These are phyloP conservation scores for Latrodectus geometricus DNA, from an alignment of 1,140 invertebrate species.

Conservation along the genomic window DNA sequence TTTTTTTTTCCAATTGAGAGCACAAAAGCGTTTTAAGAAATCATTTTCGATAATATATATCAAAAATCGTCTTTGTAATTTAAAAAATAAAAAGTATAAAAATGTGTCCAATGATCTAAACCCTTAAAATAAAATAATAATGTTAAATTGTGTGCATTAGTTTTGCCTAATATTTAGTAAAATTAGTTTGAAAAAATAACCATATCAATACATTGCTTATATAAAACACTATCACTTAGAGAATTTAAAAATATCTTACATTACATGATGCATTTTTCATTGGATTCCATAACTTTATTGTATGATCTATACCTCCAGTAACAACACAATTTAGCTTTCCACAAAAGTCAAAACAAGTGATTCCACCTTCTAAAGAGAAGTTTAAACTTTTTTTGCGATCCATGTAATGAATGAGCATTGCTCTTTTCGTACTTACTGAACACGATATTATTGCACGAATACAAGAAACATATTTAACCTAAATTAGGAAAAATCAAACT, in stretches of 20 bases:
- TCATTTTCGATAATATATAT: no score
- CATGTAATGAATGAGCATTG: conserved; percentile 33
- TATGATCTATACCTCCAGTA: conserved; percentile 32
- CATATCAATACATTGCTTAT: background rate
- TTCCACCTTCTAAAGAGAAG: conserved; percentile 16
- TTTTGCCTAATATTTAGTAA: background rate
- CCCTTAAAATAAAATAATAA: background rate
- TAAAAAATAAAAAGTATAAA: no score
- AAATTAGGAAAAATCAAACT: background rate
- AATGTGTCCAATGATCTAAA: no score
- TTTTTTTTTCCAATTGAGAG: no score
- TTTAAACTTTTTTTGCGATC: background rate
- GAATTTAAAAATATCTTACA: background rate
- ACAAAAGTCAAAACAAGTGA: conserved; percentile 38
- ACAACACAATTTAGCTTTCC: conserved; percentile 37
- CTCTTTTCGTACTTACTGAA: background rate
- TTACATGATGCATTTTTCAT: background rate
- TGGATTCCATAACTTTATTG: conserved; percentile 49
- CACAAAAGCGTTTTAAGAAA: no score
- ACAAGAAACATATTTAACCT: conserved; percentile 29
- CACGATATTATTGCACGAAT: conserved; percentile 19
- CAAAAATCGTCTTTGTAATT: no score
- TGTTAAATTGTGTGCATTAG: background rate
- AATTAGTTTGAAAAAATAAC: background rate
- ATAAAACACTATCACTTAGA: background rate